Evolutionary conservation across 2,888 invertebrate genomes (phyloP), one percentile per base, ranked within the genome.

Genomic region (Zele albiditarsus): DNA sequence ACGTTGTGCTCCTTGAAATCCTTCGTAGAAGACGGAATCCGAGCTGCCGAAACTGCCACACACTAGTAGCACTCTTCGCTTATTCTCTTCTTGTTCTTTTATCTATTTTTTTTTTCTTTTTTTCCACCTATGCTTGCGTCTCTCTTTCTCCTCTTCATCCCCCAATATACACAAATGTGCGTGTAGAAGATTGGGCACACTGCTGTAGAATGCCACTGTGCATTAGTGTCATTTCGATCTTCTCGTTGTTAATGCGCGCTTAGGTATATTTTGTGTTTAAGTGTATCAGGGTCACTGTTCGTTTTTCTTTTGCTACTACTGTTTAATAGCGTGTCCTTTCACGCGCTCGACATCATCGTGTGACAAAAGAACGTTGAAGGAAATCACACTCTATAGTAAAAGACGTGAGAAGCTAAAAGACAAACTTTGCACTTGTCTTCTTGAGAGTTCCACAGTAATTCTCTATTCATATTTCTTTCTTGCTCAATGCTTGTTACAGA

Each of bases 1-100:
- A 53, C 20, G 20, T 16, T 65, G 70, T 77, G 78, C 82, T 82
- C 80, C 80, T 79, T 77, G 82, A 84, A 85, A 84, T 84, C 83
- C 82, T 80, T 80, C 80, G 77, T 71, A 77, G 80, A 79, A 80
- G 80, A 78, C 79, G 76, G 80, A 81, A 77, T 76, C 79, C 78
- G 78, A 80, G 78, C 81, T 79, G 80, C 81, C 12, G 31, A 82
- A 66, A 60, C 69, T 73, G 81, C 76, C 79, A 20, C 23, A n/a
- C 53, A 53, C 53, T 10, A 10, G 12, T 38, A 38, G 20, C 23
- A 53, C 53, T 53, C 53, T 53, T 10, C 10, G 79, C 77, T 82
- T 78, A 79, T 82, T 80, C 80, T 82, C 80, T 77, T 79, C 74
- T 78, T 75, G 66, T 74, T 78, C 72, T 33, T 31, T 14, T 65